A percentile compares a stretch with the other conserved stretches of the same genome.
Evolutionary conservation across 2,113 vertebrate species (phyloP).

Genomic region (Muntiacus reevesi): DNA sequence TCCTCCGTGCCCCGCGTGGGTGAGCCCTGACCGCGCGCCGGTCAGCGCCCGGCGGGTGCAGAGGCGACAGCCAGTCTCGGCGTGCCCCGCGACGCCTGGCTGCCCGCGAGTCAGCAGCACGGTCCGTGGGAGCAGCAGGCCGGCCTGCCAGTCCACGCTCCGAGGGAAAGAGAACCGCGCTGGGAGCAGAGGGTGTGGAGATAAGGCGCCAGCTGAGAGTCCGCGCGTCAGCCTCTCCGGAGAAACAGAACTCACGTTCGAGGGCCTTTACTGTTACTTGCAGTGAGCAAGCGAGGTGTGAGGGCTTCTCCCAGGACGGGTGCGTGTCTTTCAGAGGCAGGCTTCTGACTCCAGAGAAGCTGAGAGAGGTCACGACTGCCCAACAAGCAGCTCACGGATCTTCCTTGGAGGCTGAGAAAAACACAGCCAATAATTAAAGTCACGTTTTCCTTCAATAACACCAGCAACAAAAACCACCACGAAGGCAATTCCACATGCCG

Average conservation of each 20-base stretch:
- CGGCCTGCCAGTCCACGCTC: not conserved
- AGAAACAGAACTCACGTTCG: not conserved
- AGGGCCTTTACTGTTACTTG: not conserved
- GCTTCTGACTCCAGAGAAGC: not conserved
- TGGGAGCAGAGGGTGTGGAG: not conserved
- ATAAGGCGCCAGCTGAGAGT: not conserved
- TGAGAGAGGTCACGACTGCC: conserved; percentile 1
- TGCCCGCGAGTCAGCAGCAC: not conserved
- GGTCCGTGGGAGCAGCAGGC: not conserved
- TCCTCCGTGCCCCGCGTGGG: not conserved
- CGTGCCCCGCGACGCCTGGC: not conserved
- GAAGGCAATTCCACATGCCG: conserved; percentile 36
- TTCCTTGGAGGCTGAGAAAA: conserved; percentile 50
- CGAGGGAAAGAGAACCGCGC: not conserved
- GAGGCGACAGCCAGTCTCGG: not conserved
- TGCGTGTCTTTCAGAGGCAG: not conserved
- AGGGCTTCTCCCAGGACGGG: not conserved
- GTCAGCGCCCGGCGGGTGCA: not conserved
- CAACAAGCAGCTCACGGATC: not conserved
- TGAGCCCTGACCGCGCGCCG: not conserved
- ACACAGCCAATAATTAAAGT: conserved; percentile 59
- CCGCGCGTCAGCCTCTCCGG: not conserved
- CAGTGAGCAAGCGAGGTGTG: not conserved
- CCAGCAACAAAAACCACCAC: conserved; percentile 47
- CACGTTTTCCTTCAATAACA: conserved; percentile 57